A percentile compares a stretch with the other conserved stretches of the same genome.
These are phyloP conservation scores for Parnassius orleans DNA, from an alignment of 2,888 invertebrate genomes.

Conservation along the genomic window DNA sequence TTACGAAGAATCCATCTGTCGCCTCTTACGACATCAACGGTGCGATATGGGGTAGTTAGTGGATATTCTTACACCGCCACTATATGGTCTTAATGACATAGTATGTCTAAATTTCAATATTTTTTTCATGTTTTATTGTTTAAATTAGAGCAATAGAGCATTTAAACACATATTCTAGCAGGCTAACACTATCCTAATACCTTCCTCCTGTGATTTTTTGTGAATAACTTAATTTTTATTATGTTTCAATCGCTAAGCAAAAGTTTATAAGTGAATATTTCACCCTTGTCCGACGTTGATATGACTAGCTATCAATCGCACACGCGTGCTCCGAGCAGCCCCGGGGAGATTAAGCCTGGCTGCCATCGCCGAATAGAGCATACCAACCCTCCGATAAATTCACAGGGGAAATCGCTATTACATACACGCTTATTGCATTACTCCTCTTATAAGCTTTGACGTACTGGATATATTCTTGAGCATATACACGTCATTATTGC, in stretches of 20 bases:
- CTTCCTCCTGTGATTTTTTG: not conserved
- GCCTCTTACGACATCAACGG: too few relatives aligned
- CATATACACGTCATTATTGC: conserved; percentile 5
- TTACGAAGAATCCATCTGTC: too few relatives aligned
- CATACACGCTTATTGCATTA: conserved; percentile 57
- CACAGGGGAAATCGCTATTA: conserved; percentile 53
- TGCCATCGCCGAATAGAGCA: conserved; percentile 15
- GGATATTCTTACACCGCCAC: too few relatives aligned
- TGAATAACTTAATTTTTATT: conserved; percentile 5
- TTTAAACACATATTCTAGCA: too few relatives aligned
- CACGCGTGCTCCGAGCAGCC: conserved; percentile 20
- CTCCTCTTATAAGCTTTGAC: conserved; percentile 47
- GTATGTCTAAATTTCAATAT: too few relatives aligned
- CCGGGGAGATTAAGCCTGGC: conserved; percentile 24
- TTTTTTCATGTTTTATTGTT: too few relatives aligned
- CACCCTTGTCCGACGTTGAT: conserved; percentile 16
- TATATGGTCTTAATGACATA: too few relatives aligned
- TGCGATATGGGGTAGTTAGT: too few relatives aligned
- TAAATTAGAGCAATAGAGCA: too few relatives aligned
- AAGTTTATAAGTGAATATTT: conserved; percentile 19
- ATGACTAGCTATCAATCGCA: conserved; percentile 19
- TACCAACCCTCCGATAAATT: conserved; percentile 24
- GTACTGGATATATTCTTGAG: conserved; percentile 13
- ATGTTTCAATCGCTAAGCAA: conserved; percentile 16
- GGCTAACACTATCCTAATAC: too few relatives aligned